These are phyloP conservation scores for Coregonus suidteri DNA, from an alignment of 2,797 vertebrate genomes.

Conservation along the genomic window DNA sequence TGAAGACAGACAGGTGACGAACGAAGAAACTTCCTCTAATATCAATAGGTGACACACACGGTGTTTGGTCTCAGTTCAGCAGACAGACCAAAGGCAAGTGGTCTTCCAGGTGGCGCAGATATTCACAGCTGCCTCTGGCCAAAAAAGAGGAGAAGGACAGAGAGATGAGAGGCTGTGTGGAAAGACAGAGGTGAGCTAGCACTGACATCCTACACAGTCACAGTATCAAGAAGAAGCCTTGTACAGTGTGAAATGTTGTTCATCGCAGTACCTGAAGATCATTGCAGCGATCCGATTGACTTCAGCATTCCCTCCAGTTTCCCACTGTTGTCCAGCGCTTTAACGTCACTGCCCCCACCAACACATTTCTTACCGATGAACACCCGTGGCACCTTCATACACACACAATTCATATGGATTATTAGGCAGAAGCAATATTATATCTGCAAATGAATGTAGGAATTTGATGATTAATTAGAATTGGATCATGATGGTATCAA, in stretches of 20 bases:
- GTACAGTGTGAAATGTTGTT: too few species aligned
- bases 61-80: not conserved
- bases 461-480: too few species aligned
- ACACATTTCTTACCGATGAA: constrained; percentile 75
- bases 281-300: constrained; percentile 67
- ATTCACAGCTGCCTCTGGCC: too few species aligned
- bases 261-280: constrained; percentile 14
- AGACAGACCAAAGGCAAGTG: not conserved
- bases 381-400: constrained; percentile 74
- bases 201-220: too few species aligned
- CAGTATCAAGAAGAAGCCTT: too few species aligned
- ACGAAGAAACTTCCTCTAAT: too few species aligned
- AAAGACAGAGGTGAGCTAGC: too few species aligned
- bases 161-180: too few species aligned
- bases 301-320: constrained; percentile 60
- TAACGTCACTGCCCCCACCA: constrained; percentile 75
- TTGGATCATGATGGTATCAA: too few species aligned
- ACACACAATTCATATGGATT: not conserved
- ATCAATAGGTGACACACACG: not conserved
- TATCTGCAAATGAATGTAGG: too few species aligned
- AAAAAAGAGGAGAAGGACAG: too few species aligned
- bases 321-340: constrained; percentile 54
- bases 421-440: too few species aligned
- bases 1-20: not conserved
- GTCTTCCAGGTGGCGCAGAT: not conserved